Evolutionary conservation across 2,797 vertebrate species (phyloP), one percentile per base, ranked within the genome.

Genomic region (Pangasius macronema): DNA sequence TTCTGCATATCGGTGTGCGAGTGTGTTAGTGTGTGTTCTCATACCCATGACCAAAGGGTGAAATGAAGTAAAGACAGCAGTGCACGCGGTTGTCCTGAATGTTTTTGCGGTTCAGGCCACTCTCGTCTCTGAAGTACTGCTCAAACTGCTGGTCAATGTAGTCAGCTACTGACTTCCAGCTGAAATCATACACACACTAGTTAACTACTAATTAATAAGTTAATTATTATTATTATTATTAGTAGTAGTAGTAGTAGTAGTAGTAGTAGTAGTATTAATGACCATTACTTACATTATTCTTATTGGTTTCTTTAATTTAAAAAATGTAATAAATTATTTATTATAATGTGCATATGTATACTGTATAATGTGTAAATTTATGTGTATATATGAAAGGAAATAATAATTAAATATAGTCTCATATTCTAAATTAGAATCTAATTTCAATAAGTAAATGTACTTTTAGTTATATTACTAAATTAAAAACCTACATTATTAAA

Each of bases 91-190:
- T 99, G 95, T 99, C 98, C 95, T 98, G 98, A 92, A 99, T 98
- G 94, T 99, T 99, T 93, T 98, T 99, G 89, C 98, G 96, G 93
- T 99, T 99, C 91, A 99, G 96, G 87, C 98, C 98, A 0, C 98
- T 99, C 94, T 99, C 98, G 0, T 99, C 98, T 91, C 98, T 97
- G 96, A 99, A 99, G 93, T 99, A 99, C 93, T 99, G 98, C 93
- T 99, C 98, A 2, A 99, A 99, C 94, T 99, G 98, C 95, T 99
- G 97, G 93, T 99, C 98, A 0, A 99, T 97, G 94, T 99, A 99
- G 93, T 99, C 98, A 0, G 98, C 97, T 93, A 99, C 97, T 0
- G 97, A 97, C 94, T 97, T 99, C 98, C 98, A 99, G 95, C 98
- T 99, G 91, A 39, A 76, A 89, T 81, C 90, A 90, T 24, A 92